phyloP scores from a whole-genome alignment of 2,113 vertebrate species.

The Protobothrops mucrosquamatus region DNA sequence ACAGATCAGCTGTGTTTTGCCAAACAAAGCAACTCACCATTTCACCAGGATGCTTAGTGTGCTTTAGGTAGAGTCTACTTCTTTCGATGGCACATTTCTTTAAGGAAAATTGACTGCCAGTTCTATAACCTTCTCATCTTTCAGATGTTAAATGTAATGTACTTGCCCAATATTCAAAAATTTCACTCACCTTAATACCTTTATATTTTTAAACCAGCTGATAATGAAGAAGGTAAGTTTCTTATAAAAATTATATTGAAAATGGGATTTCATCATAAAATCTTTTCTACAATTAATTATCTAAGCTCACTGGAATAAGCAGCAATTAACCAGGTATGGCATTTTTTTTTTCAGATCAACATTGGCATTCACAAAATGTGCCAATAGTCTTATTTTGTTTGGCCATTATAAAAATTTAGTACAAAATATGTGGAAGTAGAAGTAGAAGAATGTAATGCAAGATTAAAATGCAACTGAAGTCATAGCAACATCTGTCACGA shows the following conservation, averaged over 20 bases:
- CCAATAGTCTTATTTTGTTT: background rate
- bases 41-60: background rate
- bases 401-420: background rate
- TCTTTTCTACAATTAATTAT: background rate
- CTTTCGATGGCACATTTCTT: background rate
- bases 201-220: background rate
- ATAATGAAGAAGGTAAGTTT: background rate
- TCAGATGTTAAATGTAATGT: background rate
- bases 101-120: background rate
- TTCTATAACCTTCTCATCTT: background rate
- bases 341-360: background rate
- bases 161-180: background rate
- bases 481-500: background rate
- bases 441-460: background rate
- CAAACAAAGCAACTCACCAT: background rate
- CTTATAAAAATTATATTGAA: background rate
- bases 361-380: background rate
- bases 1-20: background rate
- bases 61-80: background rate
- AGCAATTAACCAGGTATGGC: background rate
- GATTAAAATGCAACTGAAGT: background rate
- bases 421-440: background rate
- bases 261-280: background rate
- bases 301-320: background rate
- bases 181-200: background rate